phyloP scores from a whole-genome alignment of 2,888 invertebrate genomes.

The Sarcophaga caerulescens region DNA sequence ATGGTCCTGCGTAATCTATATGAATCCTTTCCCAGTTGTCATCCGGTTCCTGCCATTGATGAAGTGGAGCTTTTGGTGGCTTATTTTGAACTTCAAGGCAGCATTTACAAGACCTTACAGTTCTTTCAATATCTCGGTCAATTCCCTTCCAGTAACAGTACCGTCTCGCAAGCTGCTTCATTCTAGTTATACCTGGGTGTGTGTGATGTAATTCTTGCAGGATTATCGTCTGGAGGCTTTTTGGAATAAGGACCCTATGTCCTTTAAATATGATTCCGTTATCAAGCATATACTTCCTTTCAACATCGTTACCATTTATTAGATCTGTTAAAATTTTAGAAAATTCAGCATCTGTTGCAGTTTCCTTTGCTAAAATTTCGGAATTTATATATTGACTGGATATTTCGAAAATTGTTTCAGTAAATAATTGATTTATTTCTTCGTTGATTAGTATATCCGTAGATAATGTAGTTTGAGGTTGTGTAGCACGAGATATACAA shows the following conservation, averaged over 20 bases:
- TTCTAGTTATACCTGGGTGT: slow-evolving; percentile 72
- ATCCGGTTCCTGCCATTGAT: no score
- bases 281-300: slow-evolving; percentile 36
- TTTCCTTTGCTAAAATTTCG: no score
- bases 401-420: slow-evolving; percentile 28
- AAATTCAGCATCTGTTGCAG: no score
- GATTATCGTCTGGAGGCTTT: slow-evolving; percentile 49
- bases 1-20: no score
- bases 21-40: no score
- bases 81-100: no score
- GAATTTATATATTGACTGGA: slow-evolving; percentile 33
- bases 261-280: slow-evolving; percentile 63
- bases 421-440: slow-evolving; percentile 31
- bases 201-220: slow-evolving; percentile 67
- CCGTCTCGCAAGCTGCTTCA: slow-evolving; percentile 72
- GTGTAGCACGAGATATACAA: neutral
- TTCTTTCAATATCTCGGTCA: slow-evolving; percentile 51
- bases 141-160: slow-evolving; percentile 73
- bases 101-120: no score
- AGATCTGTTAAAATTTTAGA: slow-evolving; percentile 7
- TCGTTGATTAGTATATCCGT: slow-evolving; percentile 15
- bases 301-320: neutral
- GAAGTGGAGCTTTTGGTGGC: no score
- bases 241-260: slow-evolving; percentile 59
- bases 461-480: slow-evolving; percentile 27